Conservation (phyloP, 2,113 vertebrate species). For the Smithornis capensis region DNA sequence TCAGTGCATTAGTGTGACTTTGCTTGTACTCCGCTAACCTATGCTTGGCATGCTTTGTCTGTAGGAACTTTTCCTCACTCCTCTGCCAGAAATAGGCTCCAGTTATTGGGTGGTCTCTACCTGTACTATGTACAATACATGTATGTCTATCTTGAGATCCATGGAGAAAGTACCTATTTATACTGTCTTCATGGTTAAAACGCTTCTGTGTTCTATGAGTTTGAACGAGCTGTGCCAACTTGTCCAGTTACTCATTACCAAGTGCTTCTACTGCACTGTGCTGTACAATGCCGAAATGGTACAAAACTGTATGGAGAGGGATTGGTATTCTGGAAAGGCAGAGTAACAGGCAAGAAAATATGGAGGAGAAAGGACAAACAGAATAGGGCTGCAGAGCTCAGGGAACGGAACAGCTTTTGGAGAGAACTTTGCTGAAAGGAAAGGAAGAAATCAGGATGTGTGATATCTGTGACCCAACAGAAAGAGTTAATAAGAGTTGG, state of each 20-base stretch:
- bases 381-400: neutral
- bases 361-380: neutral
- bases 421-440: neutral
- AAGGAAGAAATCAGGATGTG: neutral
- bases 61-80: neutral
- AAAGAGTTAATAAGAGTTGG: neutral
- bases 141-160: neutral
- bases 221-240: neutral
- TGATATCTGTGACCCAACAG: neutral
- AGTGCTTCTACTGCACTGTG: neutral
- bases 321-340: neutral
- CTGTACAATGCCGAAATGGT: neutral
- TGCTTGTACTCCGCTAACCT: neutral
- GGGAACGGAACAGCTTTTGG: neutral
- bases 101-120: neutral
- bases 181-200: neutral
- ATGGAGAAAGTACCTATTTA: neutral
- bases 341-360: neutral
- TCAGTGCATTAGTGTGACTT: neutral
- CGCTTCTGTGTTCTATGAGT: neutral
- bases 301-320: neutral
- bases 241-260: neutral
- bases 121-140: neutral
- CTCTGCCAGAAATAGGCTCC: neutral
- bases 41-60: rapidly evolving